Conservation (phyloP, 2,797 vertebrate species). For the Potorous gilbertii region DNA sequence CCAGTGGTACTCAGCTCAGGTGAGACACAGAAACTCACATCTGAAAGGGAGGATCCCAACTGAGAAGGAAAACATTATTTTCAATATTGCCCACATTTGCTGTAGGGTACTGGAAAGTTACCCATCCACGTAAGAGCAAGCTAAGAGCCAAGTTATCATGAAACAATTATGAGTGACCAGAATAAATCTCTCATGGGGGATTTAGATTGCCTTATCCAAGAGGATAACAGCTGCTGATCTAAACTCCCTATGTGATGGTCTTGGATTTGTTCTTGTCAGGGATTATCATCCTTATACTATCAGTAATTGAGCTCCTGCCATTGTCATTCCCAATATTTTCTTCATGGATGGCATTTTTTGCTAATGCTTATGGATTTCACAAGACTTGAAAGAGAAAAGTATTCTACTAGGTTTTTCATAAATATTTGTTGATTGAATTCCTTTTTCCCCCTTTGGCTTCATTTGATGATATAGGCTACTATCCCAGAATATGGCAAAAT, state of each 20-base stretch:
- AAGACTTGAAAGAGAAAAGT: constrained; percentile 28
- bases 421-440: neutral
- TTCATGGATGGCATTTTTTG: constrained; percentile 36
- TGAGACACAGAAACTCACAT: neutral
- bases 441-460: neutral
- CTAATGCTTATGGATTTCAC: constrained; percentile 10
- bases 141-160: neutral
- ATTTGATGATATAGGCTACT: constrained; percentile 21
- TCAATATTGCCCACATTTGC: neutral
- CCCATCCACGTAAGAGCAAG: neutral
- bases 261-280: neutral
- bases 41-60: neutral
- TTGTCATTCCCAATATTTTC: neutral
- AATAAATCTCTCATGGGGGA: neutral
- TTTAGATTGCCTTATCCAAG: neutral
- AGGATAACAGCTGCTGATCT: neutral
- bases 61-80: neutral
- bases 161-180: neutral
- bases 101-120: neutral
- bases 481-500: constrained; percentile 7
- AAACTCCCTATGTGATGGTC: neutral
- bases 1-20: neutral
- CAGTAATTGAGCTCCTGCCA: neutral
- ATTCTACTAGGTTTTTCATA: neutral
- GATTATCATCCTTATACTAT: neutral